Percentiles rank a stretch among this genome's conserved stretches.
These are phyloP conservation scores for Tetraodon nigroviridis DNA, from an alignment of 2,113 vertebrate genomes.

Conservation along the genomic window DNA sequence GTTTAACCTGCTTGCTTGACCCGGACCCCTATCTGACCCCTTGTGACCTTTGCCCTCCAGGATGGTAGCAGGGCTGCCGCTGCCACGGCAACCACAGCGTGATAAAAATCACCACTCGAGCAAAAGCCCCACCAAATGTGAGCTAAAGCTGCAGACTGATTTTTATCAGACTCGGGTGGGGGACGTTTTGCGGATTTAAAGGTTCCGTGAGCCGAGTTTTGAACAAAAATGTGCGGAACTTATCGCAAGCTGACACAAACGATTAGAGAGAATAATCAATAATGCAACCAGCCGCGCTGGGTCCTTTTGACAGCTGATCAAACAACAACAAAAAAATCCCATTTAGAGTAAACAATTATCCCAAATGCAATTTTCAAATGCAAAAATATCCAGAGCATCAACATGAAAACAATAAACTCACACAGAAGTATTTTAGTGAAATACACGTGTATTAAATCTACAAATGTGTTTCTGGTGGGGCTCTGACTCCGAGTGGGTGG, in stretches of 20 bases:
- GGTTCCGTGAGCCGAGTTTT: constrained; percentile 11
- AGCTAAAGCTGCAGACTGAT: constrained; percentile 41
- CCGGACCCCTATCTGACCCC: constrained; percentile 58
- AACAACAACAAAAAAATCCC: no score
- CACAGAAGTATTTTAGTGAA: no score
- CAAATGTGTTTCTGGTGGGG: not conserved
- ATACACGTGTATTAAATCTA: no score
- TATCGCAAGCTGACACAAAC: not conserved
- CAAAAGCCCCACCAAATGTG: constrained; percentile 19
- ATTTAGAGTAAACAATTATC: no score
- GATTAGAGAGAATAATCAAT: not conserved
- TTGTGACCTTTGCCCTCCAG: constrained; percentile 50
- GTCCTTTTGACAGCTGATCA: no score
- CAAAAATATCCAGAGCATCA: no score
- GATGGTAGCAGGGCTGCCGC: constrained; percentile 37
- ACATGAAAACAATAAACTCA: no score
- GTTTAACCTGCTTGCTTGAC: constrained; percentile 70
- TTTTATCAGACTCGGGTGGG: constrained; percentile 27
- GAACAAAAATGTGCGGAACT: not conserved
- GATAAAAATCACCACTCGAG: constrained; percentile 44
- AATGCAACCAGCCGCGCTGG: no score
- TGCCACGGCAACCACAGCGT: constrained; percentile 29
- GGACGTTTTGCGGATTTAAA: constrained; percentile 21
- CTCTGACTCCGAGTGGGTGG: constrained; percentile 40
- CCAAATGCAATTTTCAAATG: no score